phyloP scores from a whole-genome alignment of 1,140 invertebrate genomes.

The Aleiodes sp. region DNA sequence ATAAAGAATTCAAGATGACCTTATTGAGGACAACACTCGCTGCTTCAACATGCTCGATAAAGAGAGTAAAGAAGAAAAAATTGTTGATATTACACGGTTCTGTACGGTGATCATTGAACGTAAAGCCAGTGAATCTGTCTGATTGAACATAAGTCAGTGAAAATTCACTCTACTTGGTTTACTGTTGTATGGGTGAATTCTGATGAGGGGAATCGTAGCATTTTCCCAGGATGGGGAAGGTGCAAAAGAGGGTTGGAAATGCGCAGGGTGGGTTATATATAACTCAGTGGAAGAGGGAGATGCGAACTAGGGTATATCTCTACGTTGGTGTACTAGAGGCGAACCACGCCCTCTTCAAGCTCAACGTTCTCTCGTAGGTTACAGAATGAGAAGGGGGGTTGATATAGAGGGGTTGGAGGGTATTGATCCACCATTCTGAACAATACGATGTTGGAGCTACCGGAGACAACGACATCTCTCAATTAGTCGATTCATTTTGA shows the following conservation, averaged over 20 bases:
- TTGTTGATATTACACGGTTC: background rate
- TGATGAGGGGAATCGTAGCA: background rate
- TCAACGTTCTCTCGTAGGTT: constrained; percentile 55
- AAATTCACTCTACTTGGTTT: background rate
- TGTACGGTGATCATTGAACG: background rate
- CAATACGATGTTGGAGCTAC: constrained; percentile 58
- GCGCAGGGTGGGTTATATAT: constrained; percentile 28
- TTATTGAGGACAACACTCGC: background rate
- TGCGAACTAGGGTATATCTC: constrained; percentile 58
- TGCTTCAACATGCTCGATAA: background rate
- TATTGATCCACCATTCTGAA: constrained; percentile 61
- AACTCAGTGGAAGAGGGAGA: constrained; percentile 41
- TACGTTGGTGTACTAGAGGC: constrained; percentile 52
- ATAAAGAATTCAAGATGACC: constrained; percentile 31
- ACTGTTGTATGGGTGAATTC: background rate
- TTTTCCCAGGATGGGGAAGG: background rate
- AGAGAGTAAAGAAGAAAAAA: background rate
- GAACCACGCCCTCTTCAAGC: constrained; percentile 64
- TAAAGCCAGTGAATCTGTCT: background rate
- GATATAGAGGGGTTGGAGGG: constrained; percentile 43
- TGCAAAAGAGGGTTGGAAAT: constrained; percentile 20
- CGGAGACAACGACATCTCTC: constrained; percentile 63
- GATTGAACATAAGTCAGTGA: background rate
- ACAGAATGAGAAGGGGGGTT: constrained; percentile 49
- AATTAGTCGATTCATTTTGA: constrained; percentile 49